phyloP scores from a whole-genome alignment of 1,140 invertebrate species.

The Hypothenemus hampei region DNA sequence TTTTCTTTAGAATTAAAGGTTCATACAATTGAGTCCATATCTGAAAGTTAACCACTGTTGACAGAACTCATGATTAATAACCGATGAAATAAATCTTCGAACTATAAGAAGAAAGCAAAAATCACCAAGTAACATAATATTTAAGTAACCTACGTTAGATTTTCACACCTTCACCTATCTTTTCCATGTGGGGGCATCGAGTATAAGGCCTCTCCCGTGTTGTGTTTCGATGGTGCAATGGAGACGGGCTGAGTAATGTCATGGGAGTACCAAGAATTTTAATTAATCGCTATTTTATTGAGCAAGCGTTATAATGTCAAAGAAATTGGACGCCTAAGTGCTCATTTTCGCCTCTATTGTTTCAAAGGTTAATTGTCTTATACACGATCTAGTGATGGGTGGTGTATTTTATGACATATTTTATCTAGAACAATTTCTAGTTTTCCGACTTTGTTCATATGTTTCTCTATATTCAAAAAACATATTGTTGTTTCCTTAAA shows the following conservation, averaged over 20 bases:
- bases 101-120: no score
- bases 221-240: neutral
- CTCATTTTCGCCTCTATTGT: conserved; percentile 7
- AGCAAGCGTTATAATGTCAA: conserved; percentile 1
- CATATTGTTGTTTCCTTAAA: no score
- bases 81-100: no score
- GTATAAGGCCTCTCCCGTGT: neutral
- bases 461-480: no score
- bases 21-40: no score
- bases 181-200: neutral
- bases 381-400: neutral
- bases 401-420: neutral
- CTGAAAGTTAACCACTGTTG: no score
- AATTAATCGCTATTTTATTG: conserved; percentile 9
- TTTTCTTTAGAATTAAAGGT: no score
- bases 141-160: no score
- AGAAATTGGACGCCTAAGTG: neutral
- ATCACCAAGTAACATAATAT: no score
- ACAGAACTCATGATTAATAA: no score
- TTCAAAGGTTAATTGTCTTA: neutral
- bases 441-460: no score
- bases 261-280: conserved; percentile 6
- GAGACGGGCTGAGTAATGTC: conserved; percentile 1
- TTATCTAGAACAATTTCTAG: no score
- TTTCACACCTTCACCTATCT: neutral